Base-by-base conservation (phyloP, 2,113 vertebrate species). In the Leucoraja erinaceus region DNA sequence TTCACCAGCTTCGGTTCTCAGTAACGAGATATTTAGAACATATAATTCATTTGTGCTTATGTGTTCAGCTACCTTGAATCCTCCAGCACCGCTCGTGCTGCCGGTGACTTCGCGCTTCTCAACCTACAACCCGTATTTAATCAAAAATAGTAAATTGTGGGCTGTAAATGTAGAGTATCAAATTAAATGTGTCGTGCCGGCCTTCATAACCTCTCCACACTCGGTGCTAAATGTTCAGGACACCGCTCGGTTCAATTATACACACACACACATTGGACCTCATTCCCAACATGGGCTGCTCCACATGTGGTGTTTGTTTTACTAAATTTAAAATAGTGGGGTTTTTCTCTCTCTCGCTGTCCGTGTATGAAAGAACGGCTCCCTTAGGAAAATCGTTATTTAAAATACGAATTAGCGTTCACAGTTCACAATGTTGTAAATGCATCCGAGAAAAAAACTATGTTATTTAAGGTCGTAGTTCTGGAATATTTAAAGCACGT, bases 301-400 rank as follows among this genome's bases (percentile, higher is more conserved):
- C 14, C 83, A 88, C 83, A 86, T 86, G 59, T 86, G 83, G 6
- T 16, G 59, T 88, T 88, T 88, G 28, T 66, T 63, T 88, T 88
- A 31, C 28, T 66, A 88, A 61, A 25, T n/a, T 12, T n/a, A 28
- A 16, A 63, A 61, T 25, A 61, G 63, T 88, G 5, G n/a, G n/a
- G n/a, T n/a, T 66, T 63, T 61, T 16, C n/a, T 47, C 3, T 47
- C 38, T 47, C 38, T 47, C 38, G 83, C 31, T 16, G 56, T n/a
- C 83, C 59, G 12, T 61, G n/a, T 63, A 88, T 31, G 14, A 31
- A 33, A 31, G 25, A 63, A 63, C 14, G 59, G 28, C n/a, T 31
- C 83, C 59, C 83, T n/a, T 18, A 63, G 79, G 59, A 63, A 28
- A n/a, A 5, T 86, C 81, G 5, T 31, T n/a, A 63, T 61, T 63